Conservation (phyloP, 2,113 vertebrate species). For the Tragulus kanchil region DNA sequence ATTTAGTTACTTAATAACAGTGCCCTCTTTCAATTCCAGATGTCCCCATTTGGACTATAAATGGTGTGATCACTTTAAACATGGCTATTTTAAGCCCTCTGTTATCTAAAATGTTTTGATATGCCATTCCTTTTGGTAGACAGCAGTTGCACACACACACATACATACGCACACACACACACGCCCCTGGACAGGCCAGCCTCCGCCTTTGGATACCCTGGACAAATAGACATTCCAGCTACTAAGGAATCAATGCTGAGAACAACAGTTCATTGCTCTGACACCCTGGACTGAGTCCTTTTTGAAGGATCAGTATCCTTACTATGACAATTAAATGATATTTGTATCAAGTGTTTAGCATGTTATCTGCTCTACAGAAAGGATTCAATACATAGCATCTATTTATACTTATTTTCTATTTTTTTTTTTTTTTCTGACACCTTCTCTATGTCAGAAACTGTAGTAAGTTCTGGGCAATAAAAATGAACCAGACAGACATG, state of each 20-base stretch:
- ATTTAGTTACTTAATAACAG: neutral
- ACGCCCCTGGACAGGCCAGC: neutral
- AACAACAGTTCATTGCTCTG: neutral
- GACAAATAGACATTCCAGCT: neutral
- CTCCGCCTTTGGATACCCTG: neutral
- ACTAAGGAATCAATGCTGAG: neutral
- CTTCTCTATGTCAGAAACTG: neutral
- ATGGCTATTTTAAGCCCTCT: neutral
- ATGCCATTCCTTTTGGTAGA: neutral
- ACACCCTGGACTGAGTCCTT: neutral
- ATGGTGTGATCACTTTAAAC: neutral
- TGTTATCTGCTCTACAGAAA: neutral
- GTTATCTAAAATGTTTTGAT: neutral
- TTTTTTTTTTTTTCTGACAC: neutral
- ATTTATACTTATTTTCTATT: neutral
- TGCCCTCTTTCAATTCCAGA: neutral
- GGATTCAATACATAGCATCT: neutral
- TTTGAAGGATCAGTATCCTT: neutral
- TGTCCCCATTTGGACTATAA: neutral
- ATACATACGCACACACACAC: rapidly evolving
- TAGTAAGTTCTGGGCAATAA: neutral
- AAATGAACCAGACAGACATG: neutral
- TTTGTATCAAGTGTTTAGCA: neutral
- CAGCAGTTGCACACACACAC: rapidly evolving
- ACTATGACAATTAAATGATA: neutral